Evolutionary conservation across 2,797 vertebrate species (phyloP).

Genomic region (Myotis daubentonii): DNA sequence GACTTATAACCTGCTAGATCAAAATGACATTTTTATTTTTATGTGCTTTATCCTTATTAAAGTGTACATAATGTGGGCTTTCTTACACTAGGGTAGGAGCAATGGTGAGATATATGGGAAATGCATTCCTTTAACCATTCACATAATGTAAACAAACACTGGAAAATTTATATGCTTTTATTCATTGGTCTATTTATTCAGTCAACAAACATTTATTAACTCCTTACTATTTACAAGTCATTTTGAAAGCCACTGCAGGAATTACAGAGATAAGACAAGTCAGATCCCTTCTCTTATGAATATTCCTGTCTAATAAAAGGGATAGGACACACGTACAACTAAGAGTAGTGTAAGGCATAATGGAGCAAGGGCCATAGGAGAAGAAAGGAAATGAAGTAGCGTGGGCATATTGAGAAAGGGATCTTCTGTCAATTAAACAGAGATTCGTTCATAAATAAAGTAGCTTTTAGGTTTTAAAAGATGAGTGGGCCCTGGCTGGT

Average conservation of each 20-base stretch:
- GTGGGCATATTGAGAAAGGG: neutral
- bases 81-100: neutral
- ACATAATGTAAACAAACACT: neutral
- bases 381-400: conserved; percentile 10
- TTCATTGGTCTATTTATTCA: neutral
- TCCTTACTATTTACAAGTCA: neutral
- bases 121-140: neutral
- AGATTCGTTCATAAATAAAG: neutral
- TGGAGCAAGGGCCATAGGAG: neutral
- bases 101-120: neutral
- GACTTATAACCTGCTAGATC: conserved; percentile 3
- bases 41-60: neutral
- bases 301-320: neutral
- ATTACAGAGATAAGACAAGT: neutral
- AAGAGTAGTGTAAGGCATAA: neutral
- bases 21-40: conserved; percentile 52
- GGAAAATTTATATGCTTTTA: neutral
- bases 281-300: neutral
- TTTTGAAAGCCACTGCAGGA: neutral
- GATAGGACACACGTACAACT: neutral
- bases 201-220: neutral
- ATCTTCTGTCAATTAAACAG: neutral
- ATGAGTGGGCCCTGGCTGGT: neutral
- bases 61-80: neutral
- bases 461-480: neutral